Evolutionary conservation across 2,888 invertebrate species (phyloP).

Genomic region (Epinotia nisella): DNA sequence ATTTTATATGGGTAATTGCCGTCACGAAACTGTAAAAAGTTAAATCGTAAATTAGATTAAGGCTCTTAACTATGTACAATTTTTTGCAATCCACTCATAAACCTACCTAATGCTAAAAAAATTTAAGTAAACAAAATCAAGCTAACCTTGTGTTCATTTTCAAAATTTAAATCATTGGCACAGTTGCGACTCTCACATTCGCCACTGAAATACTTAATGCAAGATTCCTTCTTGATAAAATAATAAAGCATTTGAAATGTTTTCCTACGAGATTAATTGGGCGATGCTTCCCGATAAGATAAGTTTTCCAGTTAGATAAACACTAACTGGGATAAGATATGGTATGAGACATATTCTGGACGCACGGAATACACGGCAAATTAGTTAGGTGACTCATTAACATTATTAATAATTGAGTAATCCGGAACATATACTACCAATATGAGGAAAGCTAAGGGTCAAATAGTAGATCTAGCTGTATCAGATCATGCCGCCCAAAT

Average conservation of each 20-base stretch:
- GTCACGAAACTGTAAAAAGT: no score
- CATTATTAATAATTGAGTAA: no score
- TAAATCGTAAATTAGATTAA: no score
- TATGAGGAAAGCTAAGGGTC: no score
- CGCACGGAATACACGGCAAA: neutral
- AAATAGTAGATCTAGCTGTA: no score
- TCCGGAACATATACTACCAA: no score
- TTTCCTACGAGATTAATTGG: slow-evolving; percentile 35
- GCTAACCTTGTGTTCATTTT: slow-evolving; percentile 33
- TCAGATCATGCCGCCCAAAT: no score
- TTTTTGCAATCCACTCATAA: no score
- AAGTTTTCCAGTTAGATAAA: slow-evolving; percentile 25
- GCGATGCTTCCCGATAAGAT: slow-evolving; percentile 37
- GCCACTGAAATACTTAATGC: slow-evolving; percentile 10
- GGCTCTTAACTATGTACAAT: no score
- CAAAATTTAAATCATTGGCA: slow-evolving; percentile 10
- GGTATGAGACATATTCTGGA: slow-evolving; percentile 6
- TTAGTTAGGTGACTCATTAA: no score
- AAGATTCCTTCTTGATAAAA: neutral
- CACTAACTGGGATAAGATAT: slow-evolving; percentile 26
- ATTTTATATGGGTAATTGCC: no score
- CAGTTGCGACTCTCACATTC: slow-evolving; percentile 13
- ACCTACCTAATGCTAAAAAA: no score
- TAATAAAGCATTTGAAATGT: slow-evolving; percentile 20
- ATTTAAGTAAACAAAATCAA: neutral